Evolutionary conservation across 2,888 invertebrate genomes (phyloP).

Genomic region (Diadegma fenestrale): DNA sequence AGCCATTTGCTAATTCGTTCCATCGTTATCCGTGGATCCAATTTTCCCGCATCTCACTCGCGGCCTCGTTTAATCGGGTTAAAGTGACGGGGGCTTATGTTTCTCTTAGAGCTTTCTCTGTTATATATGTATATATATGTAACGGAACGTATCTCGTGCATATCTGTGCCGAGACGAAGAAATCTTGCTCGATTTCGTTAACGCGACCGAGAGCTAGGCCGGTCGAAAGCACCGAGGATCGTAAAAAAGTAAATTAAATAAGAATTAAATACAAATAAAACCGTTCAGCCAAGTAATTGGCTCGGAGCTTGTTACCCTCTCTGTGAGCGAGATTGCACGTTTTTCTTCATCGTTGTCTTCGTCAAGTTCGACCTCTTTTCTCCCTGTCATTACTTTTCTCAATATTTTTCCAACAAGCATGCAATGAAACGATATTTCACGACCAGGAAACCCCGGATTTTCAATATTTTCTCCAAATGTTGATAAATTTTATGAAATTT

Average conservation of each 20-base stretch:
- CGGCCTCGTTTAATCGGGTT: conserved; percentile 70
- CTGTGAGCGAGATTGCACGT: conserved; percentile 69
- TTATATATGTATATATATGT: conserved; percentile 19
- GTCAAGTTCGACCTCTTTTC: conserved; percentile 45
- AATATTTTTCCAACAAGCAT: conserved; percentile 28
- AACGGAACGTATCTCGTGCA: conserved; percentile 29
- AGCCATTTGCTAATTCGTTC: conserved; percentile 70
- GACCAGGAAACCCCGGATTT: neutral
- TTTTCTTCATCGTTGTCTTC: conserved; percentile 66
- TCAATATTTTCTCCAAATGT: conserved; percentile 4
- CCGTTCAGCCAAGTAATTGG: conserved; percentile 84
- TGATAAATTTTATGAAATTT: no score
- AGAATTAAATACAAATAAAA: conserved; percentile 85
- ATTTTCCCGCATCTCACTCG: conserved; percentile 62
- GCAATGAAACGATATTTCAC: conserved; percentile 71
- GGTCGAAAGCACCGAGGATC: conserved; percentile 68
- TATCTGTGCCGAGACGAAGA: conserved; percentile 75
- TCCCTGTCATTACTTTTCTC: neutral
- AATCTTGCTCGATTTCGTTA: conserved; percentile 81
- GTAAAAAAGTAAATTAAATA: conserved; percentile 85
- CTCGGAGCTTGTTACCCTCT: conserved; percentile 74
- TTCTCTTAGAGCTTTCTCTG: conserved; percentile 37
- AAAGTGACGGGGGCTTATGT: conserved; percentile 63
- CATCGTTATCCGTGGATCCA: conserved; percentile 70
- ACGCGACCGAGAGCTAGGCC: conserved; percentile 64